Evolutionary conservation across 2,888 invertebrate species (phyloP).

Genomic region (Pristionchus arcanus): DNA sequence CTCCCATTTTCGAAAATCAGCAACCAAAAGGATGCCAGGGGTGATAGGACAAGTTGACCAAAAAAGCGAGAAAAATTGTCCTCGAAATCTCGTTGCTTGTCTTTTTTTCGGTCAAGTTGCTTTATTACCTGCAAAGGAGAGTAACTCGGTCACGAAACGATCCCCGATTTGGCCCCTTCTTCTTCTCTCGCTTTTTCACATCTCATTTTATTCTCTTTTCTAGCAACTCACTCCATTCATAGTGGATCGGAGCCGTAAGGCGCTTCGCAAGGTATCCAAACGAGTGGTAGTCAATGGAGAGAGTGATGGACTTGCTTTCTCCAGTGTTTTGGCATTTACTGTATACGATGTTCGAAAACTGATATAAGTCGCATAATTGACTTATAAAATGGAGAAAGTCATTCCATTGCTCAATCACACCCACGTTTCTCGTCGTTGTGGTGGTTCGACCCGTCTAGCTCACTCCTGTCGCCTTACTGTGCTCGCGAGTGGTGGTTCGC

Average conservation of each 20-base stretch:
- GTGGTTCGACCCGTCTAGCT: conserved; percentile 8
- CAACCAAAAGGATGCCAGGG: too few species aligned
- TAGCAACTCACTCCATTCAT: conserved; percentile 87
- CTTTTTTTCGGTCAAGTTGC: too few species aligned
- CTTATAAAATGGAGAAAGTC: conserved; percentile 41
- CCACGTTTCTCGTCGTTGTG: conserved; percentile 54
- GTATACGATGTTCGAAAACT: too few species aligned
- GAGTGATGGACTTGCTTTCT: conserved; percentile 56
- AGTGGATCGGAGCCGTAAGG: conserved; percentile 95
- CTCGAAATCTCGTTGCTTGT: too few species aligned
- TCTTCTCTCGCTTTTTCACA: not conserved
- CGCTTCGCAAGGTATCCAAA: conserved; percentile 92
- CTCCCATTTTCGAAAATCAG: not conserved
- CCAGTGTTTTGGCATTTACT: not conserved
- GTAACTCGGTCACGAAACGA: not conserved
- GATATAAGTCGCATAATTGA: too few species aligned
- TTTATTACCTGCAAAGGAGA: not conserved
- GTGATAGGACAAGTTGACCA: too few species aligned
- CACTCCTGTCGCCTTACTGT: conserved; percentile 16
- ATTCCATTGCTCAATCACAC: not conserved
- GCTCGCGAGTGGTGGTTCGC: conserved; percentile 19
- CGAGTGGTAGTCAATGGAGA: conserved; percentile 1
- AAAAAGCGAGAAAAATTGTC: too few species aligned
- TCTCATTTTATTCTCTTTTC: conserved; percentile 19
- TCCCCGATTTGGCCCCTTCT: not conserved